Percentiles rank a stretch among this genome's conserved stretches.
Evolutionary conservation across 2,888 invertebrate species (phyloP).

Genomic region (Polyommatus icarus): DNA sequence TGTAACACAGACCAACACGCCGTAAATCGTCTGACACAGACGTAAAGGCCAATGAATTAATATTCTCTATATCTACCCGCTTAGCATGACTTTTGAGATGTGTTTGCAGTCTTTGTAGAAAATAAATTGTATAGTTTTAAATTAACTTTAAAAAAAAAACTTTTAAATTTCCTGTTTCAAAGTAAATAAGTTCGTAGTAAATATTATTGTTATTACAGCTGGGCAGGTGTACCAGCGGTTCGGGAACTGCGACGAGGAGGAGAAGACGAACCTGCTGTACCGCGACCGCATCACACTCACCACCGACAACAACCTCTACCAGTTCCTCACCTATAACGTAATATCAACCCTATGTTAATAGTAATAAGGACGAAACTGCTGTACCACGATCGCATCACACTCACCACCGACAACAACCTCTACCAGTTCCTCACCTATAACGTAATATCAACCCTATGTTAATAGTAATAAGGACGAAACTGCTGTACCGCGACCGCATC

Average conservation of each 20-base stretch:
- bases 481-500: conserved; percentile 56
- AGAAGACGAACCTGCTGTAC: conserved; percentile 53
- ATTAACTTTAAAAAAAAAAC: no score
- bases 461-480: no score
- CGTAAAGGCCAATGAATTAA: no score
- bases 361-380: conserved; percentile 49
- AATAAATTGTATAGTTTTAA: no score
- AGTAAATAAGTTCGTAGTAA: no score
- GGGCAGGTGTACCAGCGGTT: conserved; percentile 46
- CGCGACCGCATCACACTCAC: conserved; percentile 52
- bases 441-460: conserved; percentile 43
- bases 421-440: conserved; percentile 59
- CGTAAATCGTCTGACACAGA: no score
- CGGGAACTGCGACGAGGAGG: conserved; percentile 60
- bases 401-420: conserved; percentile 54
- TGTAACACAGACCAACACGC: no score
- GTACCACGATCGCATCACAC: conserved; percentile 52
- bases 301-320: conserved; percentile 55
- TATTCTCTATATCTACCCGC: no score
- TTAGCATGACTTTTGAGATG: no score
- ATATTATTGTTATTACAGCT: conserved; percentile 10
- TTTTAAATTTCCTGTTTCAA: no score
- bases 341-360: conserved; percentile 28
- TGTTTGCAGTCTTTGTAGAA: no score
- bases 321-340: conserved; percentile 60